These are phyloP conservation scores for Phytoseiulus persimilis DNA, from an alignment of 2,888 invertebrate species.

Conservation along the genomic window DNA sequence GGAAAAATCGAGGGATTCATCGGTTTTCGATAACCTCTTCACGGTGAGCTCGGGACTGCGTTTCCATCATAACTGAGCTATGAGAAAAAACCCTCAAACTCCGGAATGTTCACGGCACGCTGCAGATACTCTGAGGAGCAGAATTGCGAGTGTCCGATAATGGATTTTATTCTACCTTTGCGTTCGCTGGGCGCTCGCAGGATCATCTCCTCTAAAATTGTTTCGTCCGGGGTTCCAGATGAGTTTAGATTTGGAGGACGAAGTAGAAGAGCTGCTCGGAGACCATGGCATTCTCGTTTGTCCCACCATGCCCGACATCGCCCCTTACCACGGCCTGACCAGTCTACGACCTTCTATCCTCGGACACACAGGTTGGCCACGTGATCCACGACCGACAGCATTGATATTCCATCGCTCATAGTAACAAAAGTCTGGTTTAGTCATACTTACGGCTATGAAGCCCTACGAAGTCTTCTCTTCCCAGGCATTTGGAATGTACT, in stretches of 20 bases:
- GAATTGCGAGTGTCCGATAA: background rate
- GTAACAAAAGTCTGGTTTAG: background rate
- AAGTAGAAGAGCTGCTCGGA: constrained; percentile 49
- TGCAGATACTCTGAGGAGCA: no score
- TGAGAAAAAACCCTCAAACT: no score
- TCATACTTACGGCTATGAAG: background rate
- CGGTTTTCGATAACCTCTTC: background rate
- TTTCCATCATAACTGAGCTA: no score
- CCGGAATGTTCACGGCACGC: no score
- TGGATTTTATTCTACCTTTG: no score
- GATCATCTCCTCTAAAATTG: background rate
- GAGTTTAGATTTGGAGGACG: constrained; percentile 39
- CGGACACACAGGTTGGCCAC: constrained; percentile 48
- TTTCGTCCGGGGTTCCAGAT: background rate
- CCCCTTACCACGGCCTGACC: constrained; percentile 51
- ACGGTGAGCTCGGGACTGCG: no score
- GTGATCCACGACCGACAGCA: no score
- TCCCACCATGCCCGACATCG: constrained; percentile 50
- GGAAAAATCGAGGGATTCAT: background rate
- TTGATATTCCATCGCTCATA: background rate
- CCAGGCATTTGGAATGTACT: constrained; percentile 50
- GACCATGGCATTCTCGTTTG: constrained; percentile 49
- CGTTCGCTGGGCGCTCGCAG: no score
- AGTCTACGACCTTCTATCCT: constrained; percentile 50
- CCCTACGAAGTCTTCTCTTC: background rate